phyloP scores from a whole-genome alignment of 92 coral and sea anemone species.

The Micromussa lordhowensis region DNA sequence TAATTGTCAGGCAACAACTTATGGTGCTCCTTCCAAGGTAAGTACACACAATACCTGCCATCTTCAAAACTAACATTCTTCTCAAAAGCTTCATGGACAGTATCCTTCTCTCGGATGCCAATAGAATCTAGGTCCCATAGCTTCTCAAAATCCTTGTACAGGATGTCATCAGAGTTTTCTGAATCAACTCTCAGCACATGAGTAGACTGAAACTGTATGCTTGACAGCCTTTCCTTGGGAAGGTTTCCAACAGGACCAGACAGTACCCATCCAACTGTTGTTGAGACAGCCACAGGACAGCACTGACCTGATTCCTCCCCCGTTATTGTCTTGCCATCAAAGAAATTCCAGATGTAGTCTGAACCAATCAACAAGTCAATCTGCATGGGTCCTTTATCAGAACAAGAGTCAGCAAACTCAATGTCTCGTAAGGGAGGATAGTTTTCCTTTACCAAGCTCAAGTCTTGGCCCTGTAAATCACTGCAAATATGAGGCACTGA shows the following conservation, averaged over 20 bases:
- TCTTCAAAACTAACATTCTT: conserved; percentile 19
- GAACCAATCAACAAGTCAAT: not conserved
- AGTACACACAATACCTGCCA: conserved; percentile 40
- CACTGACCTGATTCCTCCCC: conserved; percentile 1
- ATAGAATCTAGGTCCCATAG: not conserved
- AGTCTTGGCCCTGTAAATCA: conserved; percentile 28
- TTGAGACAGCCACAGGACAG: conserved; percentile 43
- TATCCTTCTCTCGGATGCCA: conserved; percentile 40
- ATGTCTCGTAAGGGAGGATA: conserved; percentile 4
- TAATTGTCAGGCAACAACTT: conserved; percentile 49
- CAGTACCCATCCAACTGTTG: conserved; percentile 35
- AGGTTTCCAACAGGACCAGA: conserved; percentile 49
- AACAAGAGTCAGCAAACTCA: not conserved
- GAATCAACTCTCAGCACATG: too few relatives aligned
- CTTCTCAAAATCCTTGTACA: too few relatives aligned
- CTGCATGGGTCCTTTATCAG: too few relatives aligned
- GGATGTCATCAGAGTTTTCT: too few relatives aligned
- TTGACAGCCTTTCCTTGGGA: not conserved
- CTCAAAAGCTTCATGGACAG: conserved; percentile 46
- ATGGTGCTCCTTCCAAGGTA: conserved; percentile 55
- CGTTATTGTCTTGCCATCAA: conserved; percentile 30
- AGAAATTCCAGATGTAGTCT: conserved; percentile 34
- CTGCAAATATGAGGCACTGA: conserved; percentile 22
- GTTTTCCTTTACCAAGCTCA: conserved; percentile 8
- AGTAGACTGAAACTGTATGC: too few relatives aligned